Percentiles rank a stretch among this genome's conserved stretches.
These are phyloP conservation scores for Hydroisotoma schaefferi DNA, from an alignment of 2,888 invertebrate species.

Conservation along the genomic window DNA sequence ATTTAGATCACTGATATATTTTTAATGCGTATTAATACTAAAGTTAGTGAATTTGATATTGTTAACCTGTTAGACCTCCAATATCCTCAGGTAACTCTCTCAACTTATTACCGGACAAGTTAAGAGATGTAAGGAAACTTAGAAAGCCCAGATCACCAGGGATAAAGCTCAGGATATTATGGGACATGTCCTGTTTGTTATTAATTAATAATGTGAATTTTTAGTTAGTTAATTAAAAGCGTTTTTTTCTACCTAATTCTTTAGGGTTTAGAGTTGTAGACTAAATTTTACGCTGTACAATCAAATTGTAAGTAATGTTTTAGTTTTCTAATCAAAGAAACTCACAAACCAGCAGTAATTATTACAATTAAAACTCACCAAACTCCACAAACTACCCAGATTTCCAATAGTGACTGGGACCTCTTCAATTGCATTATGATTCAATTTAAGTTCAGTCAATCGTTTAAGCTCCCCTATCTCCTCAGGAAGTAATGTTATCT, in stretches of 20 bases:
- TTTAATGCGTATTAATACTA: too few relatives aligned
- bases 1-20: neutral
- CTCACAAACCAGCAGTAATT: conserved; percentile 4
- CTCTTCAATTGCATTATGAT: conserved; percentile 67
- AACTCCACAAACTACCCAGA: conserved; percentile 69
- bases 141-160: conserved; percentile 80
- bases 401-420: conserved; percentile 72
- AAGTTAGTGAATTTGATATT: neutral
- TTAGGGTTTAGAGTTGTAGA: too few relatives aligned
- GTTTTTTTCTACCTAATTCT: too few relatives aligned
- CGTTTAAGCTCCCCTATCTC: conserved; percentile 68
- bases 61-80: conserved; percentile 72
- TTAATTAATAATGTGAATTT: neutral
- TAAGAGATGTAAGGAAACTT: conserved; percentile 69
- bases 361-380: conserved; percentile 60
- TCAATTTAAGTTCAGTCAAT: conserved; percentile 66
- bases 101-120: conserved; percentile 71
- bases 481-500: conserved; percentile 60
- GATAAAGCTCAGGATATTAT: conserved; percentile 68
- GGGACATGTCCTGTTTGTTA: conserved; percentile 68
- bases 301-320: too few relatives aligned
- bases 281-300: too few relatives aligned
- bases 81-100: conserved; percentile 74
- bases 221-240: too few relatives aligned
- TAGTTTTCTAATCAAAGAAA: too few relatives aligned